A percentile compares a stretch with the other conserved stretches of the same genome.
Evolutionary conservation across 2,888 invertebrate genomes (phyloP).

Genomic region (Sisyra nigra): DNA sequence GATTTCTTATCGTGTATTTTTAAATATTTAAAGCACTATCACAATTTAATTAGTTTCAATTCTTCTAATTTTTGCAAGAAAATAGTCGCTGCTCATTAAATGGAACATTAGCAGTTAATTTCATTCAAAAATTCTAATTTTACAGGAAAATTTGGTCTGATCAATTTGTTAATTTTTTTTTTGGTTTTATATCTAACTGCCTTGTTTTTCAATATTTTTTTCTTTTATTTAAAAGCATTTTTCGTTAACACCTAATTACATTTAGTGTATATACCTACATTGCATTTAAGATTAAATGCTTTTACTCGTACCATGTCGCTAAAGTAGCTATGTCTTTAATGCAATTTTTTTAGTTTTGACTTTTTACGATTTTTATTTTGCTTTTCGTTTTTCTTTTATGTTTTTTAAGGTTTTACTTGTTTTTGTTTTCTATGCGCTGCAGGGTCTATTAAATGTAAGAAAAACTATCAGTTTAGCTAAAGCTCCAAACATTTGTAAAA

Average conservation of each 20-base stretch:
- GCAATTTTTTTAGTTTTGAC: conserved; percentile 4
- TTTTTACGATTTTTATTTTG: conserved; percentile 4
- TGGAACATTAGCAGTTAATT: no score
- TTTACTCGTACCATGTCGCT: no score
- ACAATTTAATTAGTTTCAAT: no score
- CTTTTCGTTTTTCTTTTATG: background rate
- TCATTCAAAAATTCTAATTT: no score
- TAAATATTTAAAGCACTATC: no score
- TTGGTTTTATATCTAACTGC: background rate
- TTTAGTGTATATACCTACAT: no score
- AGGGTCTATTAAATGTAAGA: conserved; percentile 3
- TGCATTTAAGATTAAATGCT: no score
- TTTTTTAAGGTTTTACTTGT: background rate
- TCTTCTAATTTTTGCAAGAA: no score
- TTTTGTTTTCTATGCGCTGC: background rate
- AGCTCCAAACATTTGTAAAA: conserved; percentile 2
- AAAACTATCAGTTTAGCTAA: conserved; percentile 1
- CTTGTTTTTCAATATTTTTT: conserved; percentile 3
- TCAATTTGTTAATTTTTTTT: conserved; percentile 7
- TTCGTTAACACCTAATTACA: conserved; percentile 6
- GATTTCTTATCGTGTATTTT: no score
- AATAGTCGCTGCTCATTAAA: no score
- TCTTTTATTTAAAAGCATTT: conserved; percentile 8
- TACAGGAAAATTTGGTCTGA: conserved; percentile 4
- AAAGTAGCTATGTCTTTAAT: conserved; percentile 5